Conservation (phyloP, 2,888 invertebrate genomes). For the Galerucella nymphaeae region DNA sequence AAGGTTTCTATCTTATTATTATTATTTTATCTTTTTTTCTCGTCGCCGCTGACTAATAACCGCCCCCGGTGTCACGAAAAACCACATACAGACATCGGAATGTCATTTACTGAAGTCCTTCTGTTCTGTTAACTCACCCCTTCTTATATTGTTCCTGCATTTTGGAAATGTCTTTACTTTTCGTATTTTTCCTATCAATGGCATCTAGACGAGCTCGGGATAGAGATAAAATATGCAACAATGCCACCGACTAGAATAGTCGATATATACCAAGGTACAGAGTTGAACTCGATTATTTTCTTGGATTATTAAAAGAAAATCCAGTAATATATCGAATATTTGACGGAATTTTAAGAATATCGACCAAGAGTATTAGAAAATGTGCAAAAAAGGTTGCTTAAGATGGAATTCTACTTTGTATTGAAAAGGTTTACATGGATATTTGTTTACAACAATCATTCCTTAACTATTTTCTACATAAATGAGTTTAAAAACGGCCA, state of each 20-base stretch:
- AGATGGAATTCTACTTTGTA: too few relatives aligned
- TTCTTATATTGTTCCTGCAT: neutral
- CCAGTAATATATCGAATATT: too few relatives aligned
- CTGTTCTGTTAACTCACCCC: slow-evolving; percentile 59
- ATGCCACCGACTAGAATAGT: slow-evolving; percentile 23
- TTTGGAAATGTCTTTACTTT: slow-evolving; percentile 16
- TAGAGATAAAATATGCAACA: slow-evolving; percentile 45
- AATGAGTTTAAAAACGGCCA: too few relatives aligned
- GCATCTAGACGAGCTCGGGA: slow-evolving; percentile 31
- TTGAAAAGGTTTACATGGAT: too few relatives aligned
- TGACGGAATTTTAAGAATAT: too few relatives aligned
- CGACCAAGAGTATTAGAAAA: too few relatives aligned
- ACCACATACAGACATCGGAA: slow-evolving; percentile 58
- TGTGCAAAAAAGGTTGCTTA: too few relatives aligned
- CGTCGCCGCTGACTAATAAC: slow-evolving; percentile 2
- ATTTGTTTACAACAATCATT: too few relatives aligned
- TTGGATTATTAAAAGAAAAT: too few relatives aligned
- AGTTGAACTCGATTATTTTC: neutral
- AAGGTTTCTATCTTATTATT: too few relatives aligned
- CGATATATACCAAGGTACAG: neutral
- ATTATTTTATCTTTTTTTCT: too few relatives aligned
- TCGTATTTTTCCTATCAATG: slow-evolving; percentile 39
- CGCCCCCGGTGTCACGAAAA: slow-evolving; percentile 36
- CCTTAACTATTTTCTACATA: too few relatives aligned
- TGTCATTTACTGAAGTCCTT: slow-evolving; percentile 55